Evolutionary conservation across 1,140 invertebrate species (phyloP).

Genomic region (Pseudomyrmex sp.): DNA sequence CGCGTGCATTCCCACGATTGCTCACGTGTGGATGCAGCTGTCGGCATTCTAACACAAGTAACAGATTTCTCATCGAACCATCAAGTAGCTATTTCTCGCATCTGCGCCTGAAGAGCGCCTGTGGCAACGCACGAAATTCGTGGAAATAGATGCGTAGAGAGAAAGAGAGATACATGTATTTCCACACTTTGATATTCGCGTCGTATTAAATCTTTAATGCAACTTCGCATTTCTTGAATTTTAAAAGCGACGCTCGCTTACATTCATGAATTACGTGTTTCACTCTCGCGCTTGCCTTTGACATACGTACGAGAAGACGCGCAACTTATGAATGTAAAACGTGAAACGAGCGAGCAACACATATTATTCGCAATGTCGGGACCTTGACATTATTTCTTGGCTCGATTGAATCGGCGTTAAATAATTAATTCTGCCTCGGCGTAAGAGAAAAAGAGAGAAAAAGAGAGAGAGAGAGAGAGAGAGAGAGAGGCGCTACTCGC

Average conservation of each 20-base stretch:
- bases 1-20: conserved; percentile 41
- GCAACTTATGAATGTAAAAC: conserved; percentile 42
- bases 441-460: background rate
- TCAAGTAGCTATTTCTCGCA: conserved; percentile 34
- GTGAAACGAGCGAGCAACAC: background rate
- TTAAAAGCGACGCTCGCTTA: background rate
- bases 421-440: conserved; percentile 28
- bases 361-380: conserved; percentile 39
- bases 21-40: conserved; percentile 53
- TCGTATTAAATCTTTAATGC: background rate
- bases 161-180: background rate
- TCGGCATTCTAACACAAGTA: conserved; percentile 45
- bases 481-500: conserved; percentile 1
- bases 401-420: conserved; percentile 31
- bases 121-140: background rate
- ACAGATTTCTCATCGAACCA: conserved; percentile 62
- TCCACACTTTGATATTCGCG: background rate
- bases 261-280: conserved; percentile 6
- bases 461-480: background rate
- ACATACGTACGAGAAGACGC: background rate
- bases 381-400: conserved; percentile 66
- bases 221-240: background rate
- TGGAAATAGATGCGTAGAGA: background rate
- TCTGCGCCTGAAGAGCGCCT: conserved; percentile 13
- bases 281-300: conserved; percentile 13